Conservation (phyloP, 2,113 vertebrate genomes). For the Eudyptes chrysolophus region DNA sequence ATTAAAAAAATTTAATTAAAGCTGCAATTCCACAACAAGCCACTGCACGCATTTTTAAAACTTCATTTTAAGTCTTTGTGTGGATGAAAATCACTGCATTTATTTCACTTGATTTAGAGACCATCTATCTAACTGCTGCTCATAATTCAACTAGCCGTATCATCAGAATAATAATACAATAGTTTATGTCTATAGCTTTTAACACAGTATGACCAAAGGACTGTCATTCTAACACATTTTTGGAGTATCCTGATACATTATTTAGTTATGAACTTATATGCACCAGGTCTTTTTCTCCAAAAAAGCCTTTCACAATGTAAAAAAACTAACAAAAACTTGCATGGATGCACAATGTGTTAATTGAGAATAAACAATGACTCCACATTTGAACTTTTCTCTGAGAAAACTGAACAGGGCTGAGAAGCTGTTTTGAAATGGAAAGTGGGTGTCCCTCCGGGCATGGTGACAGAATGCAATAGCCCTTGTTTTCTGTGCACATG, state of each 20-base stretch:
- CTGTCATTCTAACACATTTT: neutral
- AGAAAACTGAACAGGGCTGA: neutral
- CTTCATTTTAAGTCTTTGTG: neutral
- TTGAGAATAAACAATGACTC: neutral
- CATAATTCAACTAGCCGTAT: neutral
- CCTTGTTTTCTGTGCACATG: neutral
- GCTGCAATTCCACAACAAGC: neutral
- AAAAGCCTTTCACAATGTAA: neutral
- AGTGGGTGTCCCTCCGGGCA: neutral
- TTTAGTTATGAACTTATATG: neutral
- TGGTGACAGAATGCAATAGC: neutral
- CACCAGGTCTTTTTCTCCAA: neutral
- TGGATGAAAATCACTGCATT: neutral
- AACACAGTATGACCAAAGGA: neutral
- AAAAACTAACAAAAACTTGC: neutral
- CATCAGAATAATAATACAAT: neutral
- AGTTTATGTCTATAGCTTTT: neutral
- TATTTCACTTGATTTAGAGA: neutral
- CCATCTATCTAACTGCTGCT: neutral
- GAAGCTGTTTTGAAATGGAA: constrained; percentile 6
- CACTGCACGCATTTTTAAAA: neutral
- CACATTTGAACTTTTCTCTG: neutral
- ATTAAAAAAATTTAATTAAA: neutral
- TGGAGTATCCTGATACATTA: neutral
- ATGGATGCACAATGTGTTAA: neutral